Evolutionary conservation across 2,888 invertebrate species (phyloP), one percentile per base, ranked within the genome.

Genomic region (Rugalucina vietnamica): DNA sequence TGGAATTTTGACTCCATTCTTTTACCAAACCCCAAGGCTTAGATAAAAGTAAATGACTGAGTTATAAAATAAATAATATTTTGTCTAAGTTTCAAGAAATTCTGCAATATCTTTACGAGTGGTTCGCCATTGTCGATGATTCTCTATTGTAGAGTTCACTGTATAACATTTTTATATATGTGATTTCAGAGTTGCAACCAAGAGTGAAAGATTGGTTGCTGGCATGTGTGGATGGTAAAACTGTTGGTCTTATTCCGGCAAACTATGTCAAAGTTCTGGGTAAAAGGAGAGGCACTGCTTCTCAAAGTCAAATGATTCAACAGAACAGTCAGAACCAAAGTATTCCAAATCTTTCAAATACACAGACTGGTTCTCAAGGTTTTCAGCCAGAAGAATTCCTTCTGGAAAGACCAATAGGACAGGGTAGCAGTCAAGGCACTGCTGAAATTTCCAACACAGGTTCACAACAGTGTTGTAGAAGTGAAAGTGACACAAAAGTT

Each of bases 111-210:
- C n/a, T n/a, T n/a, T n/a, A n/a, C n/a, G n/a, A n/a, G n/a, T n/a
- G n/a, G n/a, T n/a, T n/a, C n/a, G n/a, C n/a, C n/a, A n/a, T n/a
- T n/a, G n/a, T n/a, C n/a, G n/a, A n/a, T n/a, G n/a, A n/a, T n/a
- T n/a, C n/a, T n/a, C n/a, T n/a, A n/a, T n/a, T n/a, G n/a, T n/a
- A n/a, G n/a, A n/a, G n/a, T n/a, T n/a, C n/a, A n/a, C n/a, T n/a
- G n/a, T n/a, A n/a, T n/a, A n/a, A n/a, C n/a, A n/a, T n/a, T n/a
- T n/a, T n/a, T n/a, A n/a, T n/a, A n/a, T 32, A 69, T 29, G 76
- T 57, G 24, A 70, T 90, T 0, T 96, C 97, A 93, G 97, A 97
- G 88, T 95, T 98, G 34, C 99, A 99, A 95, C 96, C 97, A 3
- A 93, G 95, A 85, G 93, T 96, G 10, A 94, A 95, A 85, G 96